phyloP scores from a whole-genome alignment of 30 jellyfish, hydroid and myxozoan genomes.

The Pelagia noctiluca region DNA sequence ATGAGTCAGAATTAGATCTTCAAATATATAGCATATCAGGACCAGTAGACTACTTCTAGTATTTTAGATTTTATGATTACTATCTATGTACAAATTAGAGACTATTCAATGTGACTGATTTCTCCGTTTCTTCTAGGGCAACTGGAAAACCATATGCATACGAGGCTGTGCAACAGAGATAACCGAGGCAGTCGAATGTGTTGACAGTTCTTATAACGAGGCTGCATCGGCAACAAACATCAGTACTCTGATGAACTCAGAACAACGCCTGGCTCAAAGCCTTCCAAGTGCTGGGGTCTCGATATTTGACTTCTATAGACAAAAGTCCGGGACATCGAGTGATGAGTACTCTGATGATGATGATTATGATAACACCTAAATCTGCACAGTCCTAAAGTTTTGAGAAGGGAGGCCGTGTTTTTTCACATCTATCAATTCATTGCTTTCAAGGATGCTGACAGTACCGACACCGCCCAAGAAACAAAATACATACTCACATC shows the following conservation, averaged over 20 bases:
- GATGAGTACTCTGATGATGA: background rate
- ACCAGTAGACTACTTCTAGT: too few relatives aligned
- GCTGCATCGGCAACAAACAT: background rate
- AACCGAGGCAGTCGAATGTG: conserved; percentile 67
- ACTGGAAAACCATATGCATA: conserved; percentile 76
- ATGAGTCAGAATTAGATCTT: too few relatives aligned
- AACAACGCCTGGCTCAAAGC: background rate
- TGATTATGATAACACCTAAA: too few relatives aligned
- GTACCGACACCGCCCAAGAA: too few relatives aligned
- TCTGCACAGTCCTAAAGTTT: too few relatives aligned
- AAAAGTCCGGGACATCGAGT: background rate
- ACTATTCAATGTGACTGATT: background rate
- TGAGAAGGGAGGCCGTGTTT: too few relatives aligned
- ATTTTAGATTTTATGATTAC: too few relatives aligned
- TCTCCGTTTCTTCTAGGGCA: conserved; percentile 52
- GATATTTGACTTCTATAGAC: background rate
- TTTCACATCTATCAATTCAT: too few relatives aligned
- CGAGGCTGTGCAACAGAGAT: conserved; percentile 70
- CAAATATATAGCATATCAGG: too few relatives aligned
- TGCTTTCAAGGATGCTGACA: too few relatives aligned
- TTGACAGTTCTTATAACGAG: conserved; percentile 2
- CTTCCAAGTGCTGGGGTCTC: background rate
- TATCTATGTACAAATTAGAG: conserved; percentile 3
- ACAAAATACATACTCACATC: too few relatives aligned
- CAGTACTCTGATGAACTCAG: background rate